A percentile compares a stretch with the other conserved stretches of the same genome.
phyloP scores from a whole-genome alignment of 2,888 invertebrate species.

The Athalia cordata region DNA sequence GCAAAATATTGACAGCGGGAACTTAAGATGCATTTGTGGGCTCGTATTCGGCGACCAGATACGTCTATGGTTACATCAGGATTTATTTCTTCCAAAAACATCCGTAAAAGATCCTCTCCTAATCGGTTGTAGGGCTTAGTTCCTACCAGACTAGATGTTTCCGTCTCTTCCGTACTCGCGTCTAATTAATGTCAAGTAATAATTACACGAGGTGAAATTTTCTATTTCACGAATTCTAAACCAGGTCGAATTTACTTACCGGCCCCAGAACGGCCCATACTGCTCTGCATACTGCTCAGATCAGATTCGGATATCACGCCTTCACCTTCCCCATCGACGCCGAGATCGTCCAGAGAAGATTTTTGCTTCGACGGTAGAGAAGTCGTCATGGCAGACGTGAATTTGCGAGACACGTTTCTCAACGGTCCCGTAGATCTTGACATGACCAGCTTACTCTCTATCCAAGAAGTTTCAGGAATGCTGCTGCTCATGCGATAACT shows the following conservation, averaged over 20 bases:
- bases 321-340: conserved; percentile 63
- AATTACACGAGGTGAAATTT: conserved; percentile 20
- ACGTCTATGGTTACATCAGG: conserved; percentile 92
- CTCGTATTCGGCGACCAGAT: conserved; percentile 87
- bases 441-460: conserved; percentile 78
- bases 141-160: conserved; percentile 71
- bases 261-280: conserved; percentile 74
- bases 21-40: conserved; percentile 93
- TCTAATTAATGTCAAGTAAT: conserved; percentile 55
- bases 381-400: conserved; percentile 66
- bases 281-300: conserved; percentile 75
- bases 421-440: conserved; percentile 78
- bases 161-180: conserved; percentile 74
- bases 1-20: conserved; percentile 96
- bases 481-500: conserved; percentile 80
- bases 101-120: conserved; percentile 90
- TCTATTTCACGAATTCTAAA: neutral
- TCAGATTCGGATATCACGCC: conserved; percentile 73
- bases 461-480: conserved; percentile 83
- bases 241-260: conserved; percentile 65
- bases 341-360: conserved; percentile 66
- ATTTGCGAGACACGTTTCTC: conserved; percentile 60
- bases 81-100: conserved; percentile 94
- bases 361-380: conserved; percentile 68
- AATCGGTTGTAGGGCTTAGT: conserved; percentile 75